Conservation (phyloP, 2,797 vertebrate species). For the Fistularia commersonii region DNA sequence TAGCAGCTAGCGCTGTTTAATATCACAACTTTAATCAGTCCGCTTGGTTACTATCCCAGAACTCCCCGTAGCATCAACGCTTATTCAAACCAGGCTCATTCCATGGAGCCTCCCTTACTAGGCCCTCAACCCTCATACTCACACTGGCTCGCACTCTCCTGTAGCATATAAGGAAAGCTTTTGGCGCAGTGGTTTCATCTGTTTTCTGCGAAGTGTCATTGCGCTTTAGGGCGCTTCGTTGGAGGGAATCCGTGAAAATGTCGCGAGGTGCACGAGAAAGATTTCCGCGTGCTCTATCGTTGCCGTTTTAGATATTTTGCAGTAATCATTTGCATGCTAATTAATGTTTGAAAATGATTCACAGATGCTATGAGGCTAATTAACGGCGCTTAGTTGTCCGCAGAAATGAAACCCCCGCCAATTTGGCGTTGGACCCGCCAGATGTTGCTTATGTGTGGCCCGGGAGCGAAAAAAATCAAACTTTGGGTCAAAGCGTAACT, state of each 20-base stretch:
- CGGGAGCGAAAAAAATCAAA: no score
- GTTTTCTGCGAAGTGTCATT: slow-evolving; percentile 45
- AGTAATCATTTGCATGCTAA: background rate
- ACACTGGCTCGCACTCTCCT: slow-evolving; percentile 36
- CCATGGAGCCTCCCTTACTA: slow-evolving; percentile 60
- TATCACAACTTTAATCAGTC: slow-evolving; percentile 72
- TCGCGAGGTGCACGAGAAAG: slow-evolving; percentile 2
- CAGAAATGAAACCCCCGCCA: no score
- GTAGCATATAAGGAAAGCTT: slow-evolving; percentile 57
- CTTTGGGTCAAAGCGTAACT: no score
- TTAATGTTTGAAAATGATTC: background rate
- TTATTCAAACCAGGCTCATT: slow-evolving; percentile 66
- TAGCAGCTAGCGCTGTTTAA: slow-evolving; percentile 67
- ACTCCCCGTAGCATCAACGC: slow-evolving; percentile 55
- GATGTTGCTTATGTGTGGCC: no score
- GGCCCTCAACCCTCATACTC: slow-evolving; percentile 49
- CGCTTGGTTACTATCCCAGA: slow-evolving; percentile 69
- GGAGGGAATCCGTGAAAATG: slow-evolving; percentile 16
- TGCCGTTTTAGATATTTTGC: background rate
- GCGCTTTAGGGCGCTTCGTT: slow-evolving; percentile 27
- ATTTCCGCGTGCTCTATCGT: background rate
- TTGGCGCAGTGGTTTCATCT: slow-evolving; percentile 50
- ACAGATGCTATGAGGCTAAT: background rate
- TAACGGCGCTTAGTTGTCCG: no score
- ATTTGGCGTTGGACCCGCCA: no score